Conservation (phyloP, 1,140 invertebrate genomes). For the Drosophila arawakana region DNA sequence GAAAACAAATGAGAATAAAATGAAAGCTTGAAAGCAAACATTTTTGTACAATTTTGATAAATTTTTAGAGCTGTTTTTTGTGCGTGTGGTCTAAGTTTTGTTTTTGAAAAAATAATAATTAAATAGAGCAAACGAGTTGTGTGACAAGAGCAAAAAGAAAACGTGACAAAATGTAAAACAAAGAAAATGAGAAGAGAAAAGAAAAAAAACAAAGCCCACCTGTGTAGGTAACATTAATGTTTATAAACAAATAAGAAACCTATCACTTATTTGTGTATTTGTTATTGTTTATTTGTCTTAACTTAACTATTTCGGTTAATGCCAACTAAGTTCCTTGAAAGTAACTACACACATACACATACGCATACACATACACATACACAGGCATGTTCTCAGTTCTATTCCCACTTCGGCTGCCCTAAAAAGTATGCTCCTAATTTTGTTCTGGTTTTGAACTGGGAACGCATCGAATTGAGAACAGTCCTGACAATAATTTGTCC, state of each 20-base stretch:
- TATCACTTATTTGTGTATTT: conserved; percentile 48
- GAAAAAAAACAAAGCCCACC: conserved; percentile 72
- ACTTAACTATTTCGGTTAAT: conserved; percentile 28
- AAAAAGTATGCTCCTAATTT: conserved; percentile 4
- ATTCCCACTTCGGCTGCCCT: neutral
- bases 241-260: conserved; percentile 45
- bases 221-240: conserved; percentile 73
- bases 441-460: neutral
- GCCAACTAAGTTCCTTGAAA: conserved; percentile 57
- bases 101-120: conserved; percentile 14
- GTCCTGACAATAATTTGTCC: conserved; percentile 26
- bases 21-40: conserved; percentile 20
- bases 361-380: neutral
- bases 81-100: conserved; percentile 49
- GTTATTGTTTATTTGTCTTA: conserved; percentile 24
- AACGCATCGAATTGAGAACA: neutral
- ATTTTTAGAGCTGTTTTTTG: conserved; percentile 73
- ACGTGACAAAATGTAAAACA: conserved; percentile 3
- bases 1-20: neutral
- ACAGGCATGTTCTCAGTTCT: neutral
- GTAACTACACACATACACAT: conserved; percentile 31
- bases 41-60: conserved; percentile 78
- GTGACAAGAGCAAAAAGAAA: conserved; percentile 39
- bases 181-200: conserved; percentile 27
- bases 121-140: conserved; percentile 47